phyloP scores from a whole-genome alignment of 2,797 vertebrate species.

The Pseudotriccus pelzelni region DNA sequence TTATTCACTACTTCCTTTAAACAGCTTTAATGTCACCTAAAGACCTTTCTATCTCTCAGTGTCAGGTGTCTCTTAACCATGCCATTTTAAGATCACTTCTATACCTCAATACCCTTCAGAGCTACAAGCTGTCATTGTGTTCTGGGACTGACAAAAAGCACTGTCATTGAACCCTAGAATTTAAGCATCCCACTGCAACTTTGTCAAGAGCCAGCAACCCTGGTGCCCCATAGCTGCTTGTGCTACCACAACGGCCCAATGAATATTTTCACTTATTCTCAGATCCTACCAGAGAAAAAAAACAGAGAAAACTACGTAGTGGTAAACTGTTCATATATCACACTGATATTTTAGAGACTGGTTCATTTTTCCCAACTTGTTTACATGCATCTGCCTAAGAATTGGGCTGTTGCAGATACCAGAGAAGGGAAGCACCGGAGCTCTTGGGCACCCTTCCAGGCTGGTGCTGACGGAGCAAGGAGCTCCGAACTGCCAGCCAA shows the following conservation, averaged over 20 bases:
- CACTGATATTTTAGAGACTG: not conserved
- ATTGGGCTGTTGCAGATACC: not conserved
- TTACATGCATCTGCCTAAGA: not conserved
- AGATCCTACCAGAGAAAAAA: not conserved
- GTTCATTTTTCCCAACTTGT: not conserved
- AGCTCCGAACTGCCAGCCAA: fast-evolving
- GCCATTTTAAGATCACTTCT: not conserved
- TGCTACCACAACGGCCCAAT: not conserved
- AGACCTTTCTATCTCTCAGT: not conserved
- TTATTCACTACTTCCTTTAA: not conserved
- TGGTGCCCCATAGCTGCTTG: fast-evolving
- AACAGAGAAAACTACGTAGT: not conserved
- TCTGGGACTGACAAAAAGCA: not conserved
- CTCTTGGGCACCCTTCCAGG: not conserved
- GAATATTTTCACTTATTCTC: not conserved
- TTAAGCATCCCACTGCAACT: not conserved
- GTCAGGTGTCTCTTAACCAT: not conserved
- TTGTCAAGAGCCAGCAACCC: not conserved
- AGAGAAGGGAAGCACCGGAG: fast-evolving
- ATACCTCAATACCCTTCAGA: not conserved
- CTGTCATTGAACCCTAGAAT: not conserved
- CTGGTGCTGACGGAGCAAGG: fast-evolving
- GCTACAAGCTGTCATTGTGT: not conserved
- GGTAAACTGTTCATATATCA: not conserved
- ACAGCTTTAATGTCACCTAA: not conserved